phyloP scores from a whole-genome alignment of 2,888 invertebrate genomes.

The Abrostola triplasia region DNA sequence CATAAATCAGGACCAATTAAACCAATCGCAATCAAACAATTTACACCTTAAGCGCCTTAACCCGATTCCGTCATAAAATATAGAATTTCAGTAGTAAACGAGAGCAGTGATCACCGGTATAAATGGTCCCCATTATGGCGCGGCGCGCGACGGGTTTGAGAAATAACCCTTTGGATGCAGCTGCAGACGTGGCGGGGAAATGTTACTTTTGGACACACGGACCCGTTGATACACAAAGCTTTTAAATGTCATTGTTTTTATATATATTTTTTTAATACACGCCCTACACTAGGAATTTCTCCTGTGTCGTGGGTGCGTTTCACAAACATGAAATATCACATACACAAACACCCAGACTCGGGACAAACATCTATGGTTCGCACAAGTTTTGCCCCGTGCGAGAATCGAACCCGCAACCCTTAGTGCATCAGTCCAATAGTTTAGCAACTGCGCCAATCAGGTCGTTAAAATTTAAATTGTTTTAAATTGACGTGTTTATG shows the following conservation, averaged over 20 bases:
- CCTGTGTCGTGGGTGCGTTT: too few species aligned
- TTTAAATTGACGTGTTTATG: too few species aligned
- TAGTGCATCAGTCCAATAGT: too few species aligned
- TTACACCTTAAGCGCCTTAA: slow-evolving; percentile 16
- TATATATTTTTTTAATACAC: too few species aligned
- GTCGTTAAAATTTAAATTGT: too few species aligned
- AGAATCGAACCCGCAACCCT: too few species aligned
- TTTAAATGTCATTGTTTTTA: slow-evolving; percentile 5
- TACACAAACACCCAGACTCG: too few species aligned
- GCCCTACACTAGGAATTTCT: too few species aligned
- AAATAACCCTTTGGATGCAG: slow-evolving; percentile 80
- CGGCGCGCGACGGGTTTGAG: slow-evolving; percentile 74
- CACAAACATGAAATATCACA: too few species aligned
- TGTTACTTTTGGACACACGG: slow-evolving; percentile 60
- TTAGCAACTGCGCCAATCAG: too few species aligned
- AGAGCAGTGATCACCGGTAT: slow-evolving; percentile 74
- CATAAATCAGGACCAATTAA: not conserved
- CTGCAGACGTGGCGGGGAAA: slow-evolving; percentile 68
- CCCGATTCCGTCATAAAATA: slow-evolving; percentile 59
- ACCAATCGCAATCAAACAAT: slow-evolving; percentile 21
- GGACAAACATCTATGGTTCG: too few species aligned
- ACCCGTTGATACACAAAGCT: slow-evolving; percentile 5
- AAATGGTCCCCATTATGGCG: slow-evolving; percentile 76
- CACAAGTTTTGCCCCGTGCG: too few species aligned
- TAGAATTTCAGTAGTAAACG: slow-evolving; percentile 67